A percentile compares a stretch with the other conserved stretches of the same genome.
Evolutionary conservation across 2,113 vertebrate species (phyloP).

Genomic region (Misgurnus mizolepis): DNA sequence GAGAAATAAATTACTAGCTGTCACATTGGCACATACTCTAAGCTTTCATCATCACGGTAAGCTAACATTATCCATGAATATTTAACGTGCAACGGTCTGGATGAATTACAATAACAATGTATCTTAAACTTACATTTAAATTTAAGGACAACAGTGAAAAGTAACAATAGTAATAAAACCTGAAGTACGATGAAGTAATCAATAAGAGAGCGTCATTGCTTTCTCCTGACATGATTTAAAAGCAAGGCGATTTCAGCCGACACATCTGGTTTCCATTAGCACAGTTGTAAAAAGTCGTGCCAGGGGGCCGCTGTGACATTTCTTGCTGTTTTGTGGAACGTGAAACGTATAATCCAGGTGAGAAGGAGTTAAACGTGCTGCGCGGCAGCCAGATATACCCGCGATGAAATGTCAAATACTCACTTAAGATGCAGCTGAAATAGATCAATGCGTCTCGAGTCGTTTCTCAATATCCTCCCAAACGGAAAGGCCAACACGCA

Average conservation of each 20-base stretch:
- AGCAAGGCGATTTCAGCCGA: background rate
- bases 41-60: background rate
- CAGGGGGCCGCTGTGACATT: background rate
- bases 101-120: background rate
- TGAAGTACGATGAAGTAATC: background rate
- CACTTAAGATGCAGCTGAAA: conserved; percentile 54
- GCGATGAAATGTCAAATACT: conserved; percentile 57
- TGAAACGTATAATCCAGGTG: background rate
- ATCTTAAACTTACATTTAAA: background rate
- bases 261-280: conserved; percentile 10
- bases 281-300: background rate
- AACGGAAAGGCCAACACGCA: conserved; percentile 49
- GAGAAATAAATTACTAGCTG: conserved; percentile 8
- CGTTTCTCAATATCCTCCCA: conserved; percentile 41
- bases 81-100: background rate
- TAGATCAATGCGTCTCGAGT: conserved; percentile 48
- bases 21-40: background rate
- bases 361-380: conserved; percentile 46
- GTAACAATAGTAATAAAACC: too few relatives aligned
- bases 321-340: background rate
- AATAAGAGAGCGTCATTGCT: background rate
- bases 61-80: background rate
- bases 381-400: conserved; percentile 18
- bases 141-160: background rate
- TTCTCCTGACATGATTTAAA: background rate